Base-by-base conservation (phyloP, 2,113 vertebrate species). In the Hepsetus odoe region DNA sequence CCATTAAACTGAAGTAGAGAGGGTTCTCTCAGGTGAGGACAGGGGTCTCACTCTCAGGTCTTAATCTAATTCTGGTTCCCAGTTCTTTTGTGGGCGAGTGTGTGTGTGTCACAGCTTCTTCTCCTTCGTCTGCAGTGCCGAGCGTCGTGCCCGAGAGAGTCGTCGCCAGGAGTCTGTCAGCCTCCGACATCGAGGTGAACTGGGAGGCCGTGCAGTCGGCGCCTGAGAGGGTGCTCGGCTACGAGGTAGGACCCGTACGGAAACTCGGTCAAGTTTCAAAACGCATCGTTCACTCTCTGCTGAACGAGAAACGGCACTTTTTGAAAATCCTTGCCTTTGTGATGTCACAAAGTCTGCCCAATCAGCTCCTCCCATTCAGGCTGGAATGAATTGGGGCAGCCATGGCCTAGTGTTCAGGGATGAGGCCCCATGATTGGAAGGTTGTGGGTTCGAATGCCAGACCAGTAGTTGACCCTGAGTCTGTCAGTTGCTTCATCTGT, bases 191-290 rank as follows among this genome's bases (percentile, higher is more conserved):
- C 75, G 89, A 95, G 89, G 95, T 98, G 78, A 92, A 90, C 67
- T 99, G 97, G 96, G 87, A 86, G 3, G 81, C 92, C 58, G 87
- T 96, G 22, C 93, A 93, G 6, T 91, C 91, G 88, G 91, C 91
- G 24, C 91, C 94, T 56, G 96, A 97, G 51, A 93, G 93, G 87
- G 92, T 98, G 72, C 94, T 97, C 10, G 97, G 97, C 85, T 97
- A 97, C 9, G 96, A 99, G 96, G 97, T 98, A 90, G 73, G 74
- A 59, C 56, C 44, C 44, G 4, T 12, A 20, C 35, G 4, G n/a
- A 14, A 7, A 44, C 42, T 44, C 42, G 13, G 12, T 44, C n/a
- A n/a, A n/a, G n/a, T n/a, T n/a, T n/a, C n/a, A n/a, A n/a, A n/a
- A n/a, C n/a, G n/a, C n/a, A n/a, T n/a, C n/a, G n/a, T n/a, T n/a